Conservation (phyloP, 1,140 invertebrate genomes). For the Battus philenor region DNA sequence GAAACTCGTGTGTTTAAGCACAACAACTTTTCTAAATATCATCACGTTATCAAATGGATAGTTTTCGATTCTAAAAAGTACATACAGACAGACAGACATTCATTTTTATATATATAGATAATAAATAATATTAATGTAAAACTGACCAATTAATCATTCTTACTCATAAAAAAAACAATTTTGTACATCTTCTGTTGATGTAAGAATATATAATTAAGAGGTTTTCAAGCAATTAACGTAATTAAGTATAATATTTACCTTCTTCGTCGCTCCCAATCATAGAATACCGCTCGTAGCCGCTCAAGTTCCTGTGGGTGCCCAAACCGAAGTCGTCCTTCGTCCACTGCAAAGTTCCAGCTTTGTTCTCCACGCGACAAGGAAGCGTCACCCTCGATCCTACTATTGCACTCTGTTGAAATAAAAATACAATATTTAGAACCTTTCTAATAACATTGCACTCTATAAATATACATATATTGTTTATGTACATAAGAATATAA, state of each 20-base stretch:
- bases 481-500: too few relatives aligned
- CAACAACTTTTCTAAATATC: too few relatives aligned
- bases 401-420: conserved; percentile 82
- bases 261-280: conserved; percentile 96
- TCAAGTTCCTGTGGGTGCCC: conserved; percentile 90
- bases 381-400: conserved; percentile 90
- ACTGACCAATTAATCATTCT: not conserved
- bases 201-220: not conserved
- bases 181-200: not conserved
- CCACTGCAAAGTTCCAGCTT: conserved; percentile 92
- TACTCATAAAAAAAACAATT: not conserved
- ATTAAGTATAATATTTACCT: conserved; percentile 77
- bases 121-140: not conserved
- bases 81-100: too few relatives aligned
- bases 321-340: conserved; percentile 97
- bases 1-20: too few relatives aligned
- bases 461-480: too few relatives aligned
- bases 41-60: too few relatives aligned
- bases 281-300: conserved; percentile 92
- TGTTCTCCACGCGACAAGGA: conserved; percentile 90
- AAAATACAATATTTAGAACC: conserved; percentile 6
- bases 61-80: too few relatives aligned
- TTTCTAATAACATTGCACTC: too few relatives aligned
- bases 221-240: not conserved
- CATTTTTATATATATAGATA: not conserved